Evolutionary conservation across 1,140 invertebrate genomes (phyloP).

Genomic region (Drosophila auraria): DNA sequence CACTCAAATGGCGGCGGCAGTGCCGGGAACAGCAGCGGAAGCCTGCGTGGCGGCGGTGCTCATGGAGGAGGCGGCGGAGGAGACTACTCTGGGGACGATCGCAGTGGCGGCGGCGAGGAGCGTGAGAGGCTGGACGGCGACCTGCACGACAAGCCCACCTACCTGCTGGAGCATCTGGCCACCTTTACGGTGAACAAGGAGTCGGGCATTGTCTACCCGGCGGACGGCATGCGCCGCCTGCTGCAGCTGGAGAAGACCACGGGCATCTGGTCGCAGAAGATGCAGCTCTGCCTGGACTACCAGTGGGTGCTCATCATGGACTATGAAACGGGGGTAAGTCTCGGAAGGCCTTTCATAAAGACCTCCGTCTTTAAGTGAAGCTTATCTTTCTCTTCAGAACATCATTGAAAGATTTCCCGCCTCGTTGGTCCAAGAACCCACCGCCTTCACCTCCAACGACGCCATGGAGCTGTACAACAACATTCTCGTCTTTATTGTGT

Average conservation of each 20-base stretch:
- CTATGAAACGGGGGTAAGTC: conserved; percentile 96
- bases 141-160: conserved; percentile 89
- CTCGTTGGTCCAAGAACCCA: conserved; percentile 96
- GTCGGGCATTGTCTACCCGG: conserved; percentile 93
- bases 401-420: conserved; percentile 98
- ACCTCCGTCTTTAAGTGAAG: neutral
- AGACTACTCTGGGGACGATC: conserved; percentile 81
- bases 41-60: conserved; percentile 48
- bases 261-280: conserved; percentile 99
- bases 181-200: conserved; percentile 97
- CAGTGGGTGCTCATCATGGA: conserved; percentile 97
- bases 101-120: conserved; percentile 76
- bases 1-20: conserved; percentile 75
- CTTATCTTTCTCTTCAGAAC: conserved; percentile 88
- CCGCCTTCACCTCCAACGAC: conserved; percentile 98
- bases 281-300: conserved; percentile 95
- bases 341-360: no score
- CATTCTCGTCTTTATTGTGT: conserved; percentile 98
- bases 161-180: conserved; percentile 98
- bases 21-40: conserved; percentile 70
- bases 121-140: conserved; percentile 72
- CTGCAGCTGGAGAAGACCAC: conserved; percentile 98
- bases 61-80: conserved; percentile 69
- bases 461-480: conserved; percentile 99
- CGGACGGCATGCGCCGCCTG: conserved; percentile 97